Conservation (phyloP, 2,888 invertebrate genomes). For the Corythucha ciliata region DNA sequence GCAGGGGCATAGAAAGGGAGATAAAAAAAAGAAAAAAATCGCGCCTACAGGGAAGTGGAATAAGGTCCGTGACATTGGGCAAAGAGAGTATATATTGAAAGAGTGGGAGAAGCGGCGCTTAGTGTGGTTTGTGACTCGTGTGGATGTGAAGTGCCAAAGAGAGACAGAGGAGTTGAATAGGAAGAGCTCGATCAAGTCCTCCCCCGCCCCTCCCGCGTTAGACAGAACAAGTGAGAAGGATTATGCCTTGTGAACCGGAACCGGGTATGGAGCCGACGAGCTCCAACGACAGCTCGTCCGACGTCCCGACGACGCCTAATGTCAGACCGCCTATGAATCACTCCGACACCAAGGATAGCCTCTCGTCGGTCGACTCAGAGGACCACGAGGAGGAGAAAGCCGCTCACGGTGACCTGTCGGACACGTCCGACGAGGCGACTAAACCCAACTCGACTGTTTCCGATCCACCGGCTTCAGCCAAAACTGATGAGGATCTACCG, state of each 20-base stretch:
- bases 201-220: too few relatives aligned
- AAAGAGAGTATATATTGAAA: constrained; percentile 25
- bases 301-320: neutral
- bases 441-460: constrained; percentile 15
- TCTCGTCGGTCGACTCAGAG: constrained; percentile 54
- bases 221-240: constrained; percentile 16
- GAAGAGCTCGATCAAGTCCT: too few relatives aligned
- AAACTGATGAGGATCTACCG: constrained; percentile 54
- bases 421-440: constrained; percentile 41
- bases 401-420: constrained; percentile 53
- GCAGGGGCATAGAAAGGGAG: too few relatives aligned
- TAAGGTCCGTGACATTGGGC: constrained; percentile 28
- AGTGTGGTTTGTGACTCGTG: constrained; percentile 15
- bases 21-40: too few relatives aligned
- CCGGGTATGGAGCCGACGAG: constrained; percentile 19
- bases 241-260: constrained; percentile 24
- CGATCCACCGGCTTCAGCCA: constrained; percentile 52
- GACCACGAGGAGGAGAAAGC: constrained; percentile 50
- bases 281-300: neutral
- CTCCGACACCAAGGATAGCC: constrained; percentile 50
- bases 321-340: constrained; percentile 43
- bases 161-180: constrained; percentile 11
- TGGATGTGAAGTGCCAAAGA: constrained; percentile 14
- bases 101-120: constrained; percentile 27
- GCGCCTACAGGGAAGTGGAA: too few relatives aligned